These are phyloP conservation scores for Cladopsammia gracilis DNA, from an alignment of 64 coral and sea anemone genomes.

Conservation along the genomic window DNA sequence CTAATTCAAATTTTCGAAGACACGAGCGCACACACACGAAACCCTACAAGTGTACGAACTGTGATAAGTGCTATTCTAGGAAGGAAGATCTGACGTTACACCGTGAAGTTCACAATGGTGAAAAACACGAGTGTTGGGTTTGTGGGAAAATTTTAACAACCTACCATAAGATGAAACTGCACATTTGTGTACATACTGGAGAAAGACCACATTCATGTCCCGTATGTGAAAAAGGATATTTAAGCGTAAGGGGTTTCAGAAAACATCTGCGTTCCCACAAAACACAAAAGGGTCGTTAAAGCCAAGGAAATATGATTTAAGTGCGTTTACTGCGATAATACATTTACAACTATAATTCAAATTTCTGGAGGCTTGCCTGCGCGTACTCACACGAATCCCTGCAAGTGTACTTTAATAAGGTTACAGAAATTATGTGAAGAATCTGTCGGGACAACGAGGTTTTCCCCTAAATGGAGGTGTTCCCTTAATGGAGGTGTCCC, in stretches of 20 bases:
- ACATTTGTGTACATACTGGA: constrained; percentile 31
- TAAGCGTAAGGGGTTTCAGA: neutral
- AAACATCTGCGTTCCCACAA: constrained; percentile 13
- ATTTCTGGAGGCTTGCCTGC: no score
- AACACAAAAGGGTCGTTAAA: no score
- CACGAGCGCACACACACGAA: constrained; percentile 1
- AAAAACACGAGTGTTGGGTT: constrained; percentile 33
- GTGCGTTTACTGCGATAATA: no score
- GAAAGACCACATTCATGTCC: constrained; percentile 33
- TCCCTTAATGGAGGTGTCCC: no score
- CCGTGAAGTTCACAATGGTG: constrained; percentile 1
- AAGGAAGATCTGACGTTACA: neutral
- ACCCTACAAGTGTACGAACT: neutral
- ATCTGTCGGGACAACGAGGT: no score
- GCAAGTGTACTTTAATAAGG: no score
- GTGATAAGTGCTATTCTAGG: constrained; percentile 13
- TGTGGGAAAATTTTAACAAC: constrained; percentile 30
- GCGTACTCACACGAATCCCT: no score
- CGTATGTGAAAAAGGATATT: constrained; percentile 25
- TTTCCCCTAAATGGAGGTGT: no score
- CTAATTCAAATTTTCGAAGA: constrained; percentile 1
- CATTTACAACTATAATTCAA: no score
- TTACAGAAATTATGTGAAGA: no score
- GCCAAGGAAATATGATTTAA: no score
- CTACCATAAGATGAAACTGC: neutral